Conservation (phyloP, 2,113 vertebrate species). For the Campylorhamphus procurvoides region DNA sequence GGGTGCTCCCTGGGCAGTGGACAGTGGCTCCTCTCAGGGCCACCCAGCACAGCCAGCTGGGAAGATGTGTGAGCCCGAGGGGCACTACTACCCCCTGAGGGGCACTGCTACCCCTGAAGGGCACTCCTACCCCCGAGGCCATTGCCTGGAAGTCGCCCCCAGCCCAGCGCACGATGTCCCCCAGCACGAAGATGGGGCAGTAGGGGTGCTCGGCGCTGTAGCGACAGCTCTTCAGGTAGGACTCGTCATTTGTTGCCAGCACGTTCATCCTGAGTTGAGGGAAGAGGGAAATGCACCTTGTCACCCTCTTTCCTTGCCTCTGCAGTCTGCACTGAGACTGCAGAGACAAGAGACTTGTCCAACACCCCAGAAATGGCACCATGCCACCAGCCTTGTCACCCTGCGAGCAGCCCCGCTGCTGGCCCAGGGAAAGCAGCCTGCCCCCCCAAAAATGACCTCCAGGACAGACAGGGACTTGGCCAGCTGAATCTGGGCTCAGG, state of each 20-base stretch:
- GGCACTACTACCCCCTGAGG: conserved; percentile 78
- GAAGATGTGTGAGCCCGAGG: rapidly evolving
- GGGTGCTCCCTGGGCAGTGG: not conserved
- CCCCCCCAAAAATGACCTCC: not conserved
- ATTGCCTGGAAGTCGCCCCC: conserved; percentile 87
- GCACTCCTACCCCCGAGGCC: conserved; percentile 81
- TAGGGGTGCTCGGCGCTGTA: conserved; percentile 82
- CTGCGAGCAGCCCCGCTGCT: not conserved
- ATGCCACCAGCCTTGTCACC: not conserved
- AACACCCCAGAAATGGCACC: not conserved
- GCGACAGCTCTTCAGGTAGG: conserved; percentile 86
- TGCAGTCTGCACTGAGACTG: not conserved
- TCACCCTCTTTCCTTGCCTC: not conserved
- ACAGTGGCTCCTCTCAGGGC: not conserved
- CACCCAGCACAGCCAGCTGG: not conserved
- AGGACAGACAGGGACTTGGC: not conserved
- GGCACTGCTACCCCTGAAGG: not conserved
- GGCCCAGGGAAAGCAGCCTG: not conserved
- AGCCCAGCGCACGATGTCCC: conserved; percentile 80
- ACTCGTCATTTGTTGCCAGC: conserved; percentile 71
- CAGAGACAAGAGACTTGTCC: not conserved
- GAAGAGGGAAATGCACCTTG: not conserved
- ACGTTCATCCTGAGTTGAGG: conserved; percentile 82
- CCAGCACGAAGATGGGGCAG: conserved; percentile 92
- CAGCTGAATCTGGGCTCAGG: not conserved